Percentiles rank a stretch among this genome's conserved stretches.
phyloP scores from a whole-genome alignment of 2,888 invertebrate species.

The Tetropium fuscum region DNA sequence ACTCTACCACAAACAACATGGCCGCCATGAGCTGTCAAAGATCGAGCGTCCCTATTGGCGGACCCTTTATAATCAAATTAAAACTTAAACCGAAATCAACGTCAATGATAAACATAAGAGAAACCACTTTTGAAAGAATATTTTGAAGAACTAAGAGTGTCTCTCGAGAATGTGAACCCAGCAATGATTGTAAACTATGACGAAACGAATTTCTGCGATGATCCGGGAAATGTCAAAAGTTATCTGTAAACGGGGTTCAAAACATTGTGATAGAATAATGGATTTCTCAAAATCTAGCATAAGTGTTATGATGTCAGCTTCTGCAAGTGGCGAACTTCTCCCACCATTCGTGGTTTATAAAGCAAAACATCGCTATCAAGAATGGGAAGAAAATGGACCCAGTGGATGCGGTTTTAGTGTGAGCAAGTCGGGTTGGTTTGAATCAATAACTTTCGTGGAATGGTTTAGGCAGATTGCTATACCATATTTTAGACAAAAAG shows the following conservation, averaged over 20 bases:
- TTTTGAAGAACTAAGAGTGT: too few species aligned
- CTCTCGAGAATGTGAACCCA: too few species aligned
- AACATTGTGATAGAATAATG: slow-evolving; percentile 50
- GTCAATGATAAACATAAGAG: too few species aligned
- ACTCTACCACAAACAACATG: too few species aligned
- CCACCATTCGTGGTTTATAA: slow-evolving; percentile 35
- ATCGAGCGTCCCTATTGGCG: too few species aligned
- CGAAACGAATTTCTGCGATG: not conserved
- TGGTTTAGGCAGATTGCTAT: slow-evolving; percentile 29
- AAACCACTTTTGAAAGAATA: too few species aligned
- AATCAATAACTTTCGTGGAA: slow-evolving; percentile 27
- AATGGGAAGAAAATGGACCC: slow-evolving; percentile 27
- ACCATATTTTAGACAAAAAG: slow-evolving; percentile 28
- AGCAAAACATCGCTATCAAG: slow-evolving; percentile 21
- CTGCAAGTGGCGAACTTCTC: slow-evolving; percentile 24
- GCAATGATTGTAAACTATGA: slow-evolving; percentile 10
- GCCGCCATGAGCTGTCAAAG: too few species aligned
- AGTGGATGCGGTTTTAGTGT: slow-evolving; percentile 17
- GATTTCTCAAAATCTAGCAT: slow-evolving; percentile 23
- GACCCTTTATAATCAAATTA: too few species aligned
- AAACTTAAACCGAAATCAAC: too few species aligned
- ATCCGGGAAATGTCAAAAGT: not conserved
- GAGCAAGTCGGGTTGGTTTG: slow-evolving; percentile 29
- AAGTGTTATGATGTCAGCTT: slow-evolving; percentile 24
- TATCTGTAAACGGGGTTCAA: slow-evolving; percentile 48